Evolutionary conservation across 2,888 invertebrate species (phyloP).

Genomic region (Plebejus melissa): DNA sequence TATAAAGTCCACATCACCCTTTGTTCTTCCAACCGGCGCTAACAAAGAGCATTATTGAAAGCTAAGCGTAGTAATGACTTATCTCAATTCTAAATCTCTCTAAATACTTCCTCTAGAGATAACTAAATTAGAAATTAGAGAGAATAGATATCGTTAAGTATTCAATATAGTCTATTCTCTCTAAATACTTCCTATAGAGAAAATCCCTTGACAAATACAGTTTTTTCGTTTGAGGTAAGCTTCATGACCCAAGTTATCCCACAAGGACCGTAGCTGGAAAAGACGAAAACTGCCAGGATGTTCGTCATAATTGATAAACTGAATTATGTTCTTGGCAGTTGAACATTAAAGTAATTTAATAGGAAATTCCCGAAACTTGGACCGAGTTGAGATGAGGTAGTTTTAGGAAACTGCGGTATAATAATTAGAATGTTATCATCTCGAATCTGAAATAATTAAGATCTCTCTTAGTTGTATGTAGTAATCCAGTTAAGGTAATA

Average conservation of each 20-base stretch:
- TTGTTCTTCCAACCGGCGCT: not conserved
- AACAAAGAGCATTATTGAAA: not conserved
- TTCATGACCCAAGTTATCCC: not conserved
- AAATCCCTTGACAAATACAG: not conserved
- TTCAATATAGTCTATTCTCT: not conserved
- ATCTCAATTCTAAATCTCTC: not conserved
- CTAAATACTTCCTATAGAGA: not conserved
- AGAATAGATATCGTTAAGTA: not conserved
- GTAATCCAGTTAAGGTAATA: not conserved
- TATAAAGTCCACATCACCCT: not conserved
- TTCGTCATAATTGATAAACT: constrained; percentile 2
- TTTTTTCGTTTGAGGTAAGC: not conserved
- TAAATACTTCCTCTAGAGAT: not conserved
- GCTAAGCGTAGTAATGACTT: not conserved
- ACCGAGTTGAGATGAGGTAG: not conserved
- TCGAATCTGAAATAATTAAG: not conserved
- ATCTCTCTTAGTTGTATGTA: not conserved
- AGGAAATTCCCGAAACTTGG: constrained; percentile 3
- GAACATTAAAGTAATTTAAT: constrained; percentile 13
- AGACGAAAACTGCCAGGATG: constrained; percentile 4
- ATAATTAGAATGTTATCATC: not conserved
- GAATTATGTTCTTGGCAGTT: constrained; percentile 14
- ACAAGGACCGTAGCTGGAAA: not conserved
- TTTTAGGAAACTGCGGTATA: not conserved
- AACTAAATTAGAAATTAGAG: not conserved